Evolutionary conservation across 2,888 invertebrate genomes (phyloP).

Genomic region (Crocallis elinguaria): DNA sequence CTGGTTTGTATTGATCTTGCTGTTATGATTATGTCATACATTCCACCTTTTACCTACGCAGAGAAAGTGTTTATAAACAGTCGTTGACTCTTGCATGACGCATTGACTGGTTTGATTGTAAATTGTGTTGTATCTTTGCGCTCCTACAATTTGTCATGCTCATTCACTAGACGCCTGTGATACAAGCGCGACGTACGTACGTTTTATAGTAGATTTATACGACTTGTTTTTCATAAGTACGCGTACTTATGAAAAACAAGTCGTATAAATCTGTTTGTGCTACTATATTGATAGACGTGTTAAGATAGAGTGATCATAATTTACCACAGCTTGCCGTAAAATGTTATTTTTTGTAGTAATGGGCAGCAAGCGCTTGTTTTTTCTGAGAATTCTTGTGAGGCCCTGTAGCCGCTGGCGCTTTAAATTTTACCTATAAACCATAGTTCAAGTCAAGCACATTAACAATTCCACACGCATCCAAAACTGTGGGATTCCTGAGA

Average conservation of each 20-base stretch:
- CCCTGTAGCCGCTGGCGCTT: conserved; percentile 26
- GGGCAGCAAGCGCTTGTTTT: neutral
- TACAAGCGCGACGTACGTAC: no score
- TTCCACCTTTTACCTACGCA: conserved; percentile 1
- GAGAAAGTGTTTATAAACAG: conserved; percentile 23
- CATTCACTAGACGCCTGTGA: no score
- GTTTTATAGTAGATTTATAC: no score
- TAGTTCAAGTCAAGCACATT: conserved; percentile 42
- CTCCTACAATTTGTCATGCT: no score
- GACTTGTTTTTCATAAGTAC: no score
- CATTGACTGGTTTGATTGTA: conserved; percentile 7
- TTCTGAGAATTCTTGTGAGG: conserved; percentile 2
- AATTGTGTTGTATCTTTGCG: no score
- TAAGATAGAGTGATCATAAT: no score
- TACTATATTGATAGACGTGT: no score
- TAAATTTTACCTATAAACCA: conserved; percentile 43
- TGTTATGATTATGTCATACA: conserved; percentile 21
- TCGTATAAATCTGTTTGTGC: no score
- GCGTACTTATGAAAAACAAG: no score
- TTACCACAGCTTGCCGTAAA: no score
- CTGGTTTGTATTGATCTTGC: conserved; percentile 12
- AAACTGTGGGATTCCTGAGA: conserved; percentile 47
- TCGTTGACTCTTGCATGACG: conserved; percentile 1
- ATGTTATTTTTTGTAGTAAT: neutral
- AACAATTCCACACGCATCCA: conserved; percentile 48